A percentile compares a stretch with the other conserved stretches of the same genome.
phyloP scores from a whole-genome alignment of 2,797 vertebrate species.

The Champsocephalus esox region DNA sequence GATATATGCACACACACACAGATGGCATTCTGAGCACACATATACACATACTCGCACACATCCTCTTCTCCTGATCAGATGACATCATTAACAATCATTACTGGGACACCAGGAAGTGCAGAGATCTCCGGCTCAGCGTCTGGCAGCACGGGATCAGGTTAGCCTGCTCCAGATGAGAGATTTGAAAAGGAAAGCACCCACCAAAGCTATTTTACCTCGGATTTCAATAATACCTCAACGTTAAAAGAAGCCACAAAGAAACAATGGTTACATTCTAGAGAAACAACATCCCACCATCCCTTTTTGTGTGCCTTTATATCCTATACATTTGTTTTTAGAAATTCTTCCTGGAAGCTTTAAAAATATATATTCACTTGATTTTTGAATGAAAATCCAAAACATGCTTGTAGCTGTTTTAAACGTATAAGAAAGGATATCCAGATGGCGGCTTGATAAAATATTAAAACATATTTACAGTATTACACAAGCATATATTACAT shows the following conservation, averaged over 20 bases:
- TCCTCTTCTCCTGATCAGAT: slow-evolving; percentile 83
- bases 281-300: not conserved
- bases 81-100: slow-evolving; percentile 90
- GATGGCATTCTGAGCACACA: slow-evolving; percentile 53
- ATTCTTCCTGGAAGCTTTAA: slow-evolving; percentile 9
- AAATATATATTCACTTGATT: slow-evolving; percentile 18
- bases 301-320: slow-evolving; percentile 7
- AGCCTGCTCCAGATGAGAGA: slow-evolving; percentile 81
- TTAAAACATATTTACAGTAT: slow-evolving; percentile 45
- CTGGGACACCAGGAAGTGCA: slow-evolving; percentile 84
- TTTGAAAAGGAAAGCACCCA: slow-evolving; percentile 74
- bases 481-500: slow-evolving; percentile 42
- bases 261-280: slow-evolving; percentile 30
- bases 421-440: slow-evolving; percentile 26
- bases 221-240: slow-evolving; percentile 60
- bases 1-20: slow-evolving; percentile 49
- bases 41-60: slow-evolving; percentile 68
- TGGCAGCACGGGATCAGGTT: slow-evolving; percentile 82
- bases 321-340: slow-evolving; percentile 7
- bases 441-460: slow-evolving; percentile 32
- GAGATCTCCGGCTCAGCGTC: slow-evolving; percentile 80
- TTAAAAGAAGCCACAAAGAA: slow-evolving; percentile 21
- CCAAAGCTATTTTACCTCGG: slow-evolving; percentile 68
- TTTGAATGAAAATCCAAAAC: slow-evolving; percentile 33
- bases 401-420: slow-evolving; percentile 29